Conservation (phyloP, 2,113 vertebrate species). For the Myotis brandtii region DNA sequence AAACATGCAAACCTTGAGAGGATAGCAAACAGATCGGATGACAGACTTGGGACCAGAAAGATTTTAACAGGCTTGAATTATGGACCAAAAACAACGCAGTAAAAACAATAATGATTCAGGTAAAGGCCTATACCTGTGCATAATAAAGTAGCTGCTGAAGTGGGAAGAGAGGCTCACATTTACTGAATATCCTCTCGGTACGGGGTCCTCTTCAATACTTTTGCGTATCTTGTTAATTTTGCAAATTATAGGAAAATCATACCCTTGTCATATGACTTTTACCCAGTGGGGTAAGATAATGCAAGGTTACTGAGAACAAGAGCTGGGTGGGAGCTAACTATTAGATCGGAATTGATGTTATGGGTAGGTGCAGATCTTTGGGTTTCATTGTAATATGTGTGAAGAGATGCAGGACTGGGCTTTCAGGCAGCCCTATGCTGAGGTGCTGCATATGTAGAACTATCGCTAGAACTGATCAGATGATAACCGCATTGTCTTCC, state of each 20-base stretch:
- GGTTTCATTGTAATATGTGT: not conserved
- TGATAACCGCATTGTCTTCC: not conserved
- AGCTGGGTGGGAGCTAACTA: not conserved
- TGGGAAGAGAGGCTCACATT: not conserved
- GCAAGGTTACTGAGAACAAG: not conserved
- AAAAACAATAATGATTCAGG: not conserved
- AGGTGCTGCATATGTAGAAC: not conserved
- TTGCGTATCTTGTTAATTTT: not conserved
- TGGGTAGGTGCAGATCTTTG: not conserved
- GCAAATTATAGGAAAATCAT: not conserved
- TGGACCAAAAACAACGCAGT: not conserved
- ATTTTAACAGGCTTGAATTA: not conserved
- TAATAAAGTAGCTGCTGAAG: not conserved
- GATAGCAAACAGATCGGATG: not conserved
- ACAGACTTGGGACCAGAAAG: not conserved
- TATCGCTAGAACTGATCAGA: not conserved
- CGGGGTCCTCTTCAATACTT: not conserved
- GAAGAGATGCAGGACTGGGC: not conserved
- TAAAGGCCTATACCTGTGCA: not conserved
- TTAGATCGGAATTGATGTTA: not conserved
- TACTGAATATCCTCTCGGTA: not conserved
- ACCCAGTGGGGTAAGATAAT: not conserved
- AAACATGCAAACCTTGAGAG: not conserved
- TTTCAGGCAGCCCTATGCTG: not conserved
- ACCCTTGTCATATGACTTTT: not conserved